Conservation (phyloP, 2,888 invertebrate species). For the Arctia plantaginis region DNA sequence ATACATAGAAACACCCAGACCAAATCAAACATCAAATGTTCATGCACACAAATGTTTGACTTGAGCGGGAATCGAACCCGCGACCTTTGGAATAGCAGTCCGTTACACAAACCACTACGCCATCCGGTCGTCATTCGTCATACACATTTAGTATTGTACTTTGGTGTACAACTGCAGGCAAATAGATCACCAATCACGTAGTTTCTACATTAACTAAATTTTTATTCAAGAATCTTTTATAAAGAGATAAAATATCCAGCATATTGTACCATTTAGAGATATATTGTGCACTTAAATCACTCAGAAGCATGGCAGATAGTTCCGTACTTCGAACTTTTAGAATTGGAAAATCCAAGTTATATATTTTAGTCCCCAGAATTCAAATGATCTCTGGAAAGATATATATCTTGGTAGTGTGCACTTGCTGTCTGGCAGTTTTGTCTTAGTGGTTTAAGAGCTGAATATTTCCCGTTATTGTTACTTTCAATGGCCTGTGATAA, state of each 20-base stretch:
- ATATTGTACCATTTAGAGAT: not conserved
- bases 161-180: not conserved
- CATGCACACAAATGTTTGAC: too few species aligned
- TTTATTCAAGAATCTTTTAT: not conserved
- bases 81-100: too few species aligned
- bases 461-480: not conserved
- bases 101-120: too few species aligned
- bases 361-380: slow-evolving; percentile 17
- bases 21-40: too few species aligned
- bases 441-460: not conserved
- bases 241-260: not conserved
- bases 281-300: slow-evolving; percentile 5
- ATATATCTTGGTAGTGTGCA: not conserved
- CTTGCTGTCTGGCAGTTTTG: not conserved
- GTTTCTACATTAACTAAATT: too few species aligned
- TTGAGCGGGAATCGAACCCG: too few species aligned
- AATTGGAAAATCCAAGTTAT: slow-evolving; percentile 23
- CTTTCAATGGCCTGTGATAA: too few species aligned
- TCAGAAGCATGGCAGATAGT: slow-evolving; percentile 8
- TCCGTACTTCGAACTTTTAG: slow-evolving; percentile 8
- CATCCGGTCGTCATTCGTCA: too few species aligned
- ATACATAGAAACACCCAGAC: too few species aligned
- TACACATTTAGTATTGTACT: too few species aligned
- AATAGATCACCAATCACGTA: not conserved
- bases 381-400: slow-evolving; percentile 11